Percentiles rank a stretch among this genome's conserved stretches.
Evolutionary conservation across 2,888 invertebrate species (phyloP).

Genomic region (Ectemnius cavifrons): DNA sequence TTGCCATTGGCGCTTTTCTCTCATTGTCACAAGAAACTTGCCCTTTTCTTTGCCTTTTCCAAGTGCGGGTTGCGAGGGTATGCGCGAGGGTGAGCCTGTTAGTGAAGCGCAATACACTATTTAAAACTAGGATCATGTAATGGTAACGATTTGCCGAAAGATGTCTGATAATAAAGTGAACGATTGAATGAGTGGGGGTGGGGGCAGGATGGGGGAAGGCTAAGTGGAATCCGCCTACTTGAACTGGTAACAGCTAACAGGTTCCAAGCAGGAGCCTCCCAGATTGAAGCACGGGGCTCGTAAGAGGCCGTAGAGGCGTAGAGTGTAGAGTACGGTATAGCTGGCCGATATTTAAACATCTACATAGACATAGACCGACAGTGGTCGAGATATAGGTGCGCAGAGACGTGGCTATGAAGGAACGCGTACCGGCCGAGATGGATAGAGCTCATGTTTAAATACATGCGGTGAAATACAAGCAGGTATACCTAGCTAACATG

Average conservation of each 20-base stretch:
- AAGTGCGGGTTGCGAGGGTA: too few species aligned
- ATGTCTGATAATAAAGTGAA: neutral
- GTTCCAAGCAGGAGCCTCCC: conserved; percentile 55
- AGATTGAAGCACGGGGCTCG: neutral
- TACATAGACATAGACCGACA: neutral
- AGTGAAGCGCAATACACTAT: neutral
- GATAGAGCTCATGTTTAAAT: conserved; percentile 68
- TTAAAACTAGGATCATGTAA: neutral
- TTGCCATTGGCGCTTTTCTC: too few species aligned
- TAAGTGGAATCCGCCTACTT: conserved; percentile 55
- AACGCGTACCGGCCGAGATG: conserved; percentile 19
- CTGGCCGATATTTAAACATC: conserved; percentile 48
- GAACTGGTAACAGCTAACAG: conserved; percentile 70
- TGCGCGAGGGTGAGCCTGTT: too few species aligned
- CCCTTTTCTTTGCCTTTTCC: too few species aligned
- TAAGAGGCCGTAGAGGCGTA: too few species aligned
- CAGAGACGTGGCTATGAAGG: conserved; percentile 30
- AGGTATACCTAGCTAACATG: conserved; percentile 51
- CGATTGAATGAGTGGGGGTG: neutral
- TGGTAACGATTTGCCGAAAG: neutral
- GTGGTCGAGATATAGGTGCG: conserved; percentile 8
- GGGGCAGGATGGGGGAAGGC: conserved; percentile 35
- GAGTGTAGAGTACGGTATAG: too few species aligned
- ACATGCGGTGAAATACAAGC: conserved; percentile 58
- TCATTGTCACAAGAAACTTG: too few species aligned